phyloP scores from a whole-genome alignment of 1,140 invertebrate species.

The Trichonephila clavata region DNA sequence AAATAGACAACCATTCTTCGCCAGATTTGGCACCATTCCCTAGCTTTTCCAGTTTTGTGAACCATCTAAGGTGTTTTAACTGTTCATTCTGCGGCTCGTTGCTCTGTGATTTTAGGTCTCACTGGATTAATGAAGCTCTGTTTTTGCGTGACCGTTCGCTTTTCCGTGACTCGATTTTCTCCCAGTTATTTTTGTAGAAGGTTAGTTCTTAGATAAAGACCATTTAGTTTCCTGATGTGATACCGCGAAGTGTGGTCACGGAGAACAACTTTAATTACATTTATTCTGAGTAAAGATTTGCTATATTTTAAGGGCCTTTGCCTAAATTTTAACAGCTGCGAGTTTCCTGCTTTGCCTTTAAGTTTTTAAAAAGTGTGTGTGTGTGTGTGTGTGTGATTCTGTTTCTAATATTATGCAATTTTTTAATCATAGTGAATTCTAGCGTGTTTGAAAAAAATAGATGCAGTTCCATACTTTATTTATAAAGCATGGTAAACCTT shows the following conservation, averaged over 20 bases:
- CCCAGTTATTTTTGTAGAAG: constrained; percentile 18
- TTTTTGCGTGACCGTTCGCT: constrained; percentile 62
- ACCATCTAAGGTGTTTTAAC: constrained; percentile 41
- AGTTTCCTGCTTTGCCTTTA: background rate
- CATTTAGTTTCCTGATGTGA: constrained; percentile 58
- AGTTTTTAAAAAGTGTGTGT: background rate
- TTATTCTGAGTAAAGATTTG: background rate
- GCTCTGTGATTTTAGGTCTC: constrained; percentile 32
- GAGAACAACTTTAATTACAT: background rate
- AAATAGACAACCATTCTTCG: constrained; percentile 51
- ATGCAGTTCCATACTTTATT: too few species aligned
- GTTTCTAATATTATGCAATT: background rate
- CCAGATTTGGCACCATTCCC: constrained; percentile 7
- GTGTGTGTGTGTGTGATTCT: too few species aligned
- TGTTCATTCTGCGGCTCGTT: constrained; percentile 33
- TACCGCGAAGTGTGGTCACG: background rate
- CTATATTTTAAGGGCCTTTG: background rate
- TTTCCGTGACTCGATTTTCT: constrained; percentile 72
- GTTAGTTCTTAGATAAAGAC: constrained; percentile 63
- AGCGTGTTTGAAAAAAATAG: background rate
- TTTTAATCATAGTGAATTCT: background rate
- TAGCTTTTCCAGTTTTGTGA: background rate
- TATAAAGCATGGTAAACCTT: too few species aligned
- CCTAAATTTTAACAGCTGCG: background rate
- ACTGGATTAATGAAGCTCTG: constrained; percentile 62